Evolutionary conservation across 2,113 vertebrate species (phyloP).

Genomic region (Pongo abelii): DNA sequence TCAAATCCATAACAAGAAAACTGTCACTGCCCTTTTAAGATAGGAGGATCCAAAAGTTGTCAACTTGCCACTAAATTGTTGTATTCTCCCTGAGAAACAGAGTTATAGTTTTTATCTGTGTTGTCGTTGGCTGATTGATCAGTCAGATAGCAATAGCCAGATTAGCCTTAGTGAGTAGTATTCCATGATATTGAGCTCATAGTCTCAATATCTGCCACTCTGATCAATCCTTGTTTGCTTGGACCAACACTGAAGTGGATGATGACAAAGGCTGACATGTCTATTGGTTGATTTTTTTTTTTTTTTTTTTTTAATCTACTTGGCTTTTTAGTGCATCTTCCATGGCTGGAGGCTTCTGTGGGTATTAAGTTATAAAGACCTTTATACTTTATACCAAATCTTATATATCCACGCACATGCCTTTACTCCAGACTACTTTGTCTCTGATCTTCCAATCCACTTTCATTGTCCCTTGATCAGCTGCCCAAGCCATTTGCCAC

Average conservation of each 20-base stretch:
- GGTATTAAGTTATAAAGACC: background rate
- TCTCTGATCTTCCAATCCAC: background rate
- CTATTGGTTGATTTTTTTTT: background rate
- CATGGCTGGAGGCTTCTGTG: background rate
- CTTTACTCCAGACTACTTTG: background rate
- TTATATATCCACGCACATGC: background rate
- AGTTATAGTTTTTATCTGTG: background rate
- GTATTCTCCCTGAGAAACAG: background rate
- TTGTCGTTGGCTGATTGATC: background rate
- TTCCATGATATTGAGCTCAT: too few species aligned
- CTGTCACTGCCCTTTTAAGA: background rate
- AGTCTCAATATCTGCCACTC: background rate
- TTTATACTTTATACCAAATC: background rate
- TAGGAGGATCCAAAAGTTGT: background rate
- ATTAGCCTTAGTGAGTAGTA: background rate
- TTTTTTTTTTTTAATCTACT: background rate
- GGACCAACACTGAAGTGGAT: background rate
- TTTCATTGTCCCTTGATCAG: background rate
- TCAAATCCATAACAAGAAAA: background rate
- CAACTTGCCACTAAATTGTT: background rate
- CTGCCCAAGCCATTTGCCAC: background rate
- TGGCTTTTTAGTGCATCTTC: background rate
- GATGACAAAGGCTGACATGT: background rate
- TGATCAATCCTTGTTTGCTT: background rate
- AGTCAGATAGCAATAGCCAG: background rate